phyloP scores from a whole-genome alignment of 2,797 vertebrate genomes.

The Eurystomus glaucurus region DNA sequence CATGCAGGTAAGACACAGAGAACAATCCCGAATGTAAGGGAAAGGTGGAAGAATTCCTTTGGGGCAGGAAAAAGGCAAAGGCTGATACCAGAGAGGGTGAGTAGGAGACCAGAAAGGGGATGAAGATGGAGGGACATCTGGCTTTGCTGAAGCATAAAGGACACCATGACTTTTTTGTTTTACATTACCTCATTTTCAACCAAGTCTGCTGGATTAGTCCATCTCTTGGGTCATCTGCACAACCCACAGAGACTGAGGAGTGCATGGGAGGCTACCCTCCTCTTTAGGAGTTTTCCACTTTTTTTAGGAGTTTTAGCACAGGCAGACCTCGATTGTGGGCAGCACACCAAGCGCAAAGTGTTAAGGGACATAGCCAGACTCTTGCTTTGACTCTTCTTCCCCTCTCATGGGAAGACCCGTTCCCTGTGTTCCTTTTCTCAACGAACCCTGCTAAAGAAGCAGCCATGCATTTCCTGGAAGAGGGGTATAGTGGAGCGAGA shows the following conservation, averaged over 20 bases:
- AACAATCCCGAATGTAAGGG: not conserved
- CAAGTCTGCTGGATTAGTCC: not conserved
- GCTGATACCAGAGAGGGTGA: not conserved
- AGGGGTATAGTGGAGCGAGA: not conserved
- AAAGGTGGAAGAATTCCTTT: not conserved
- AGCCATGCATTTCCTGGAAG: not conserved
- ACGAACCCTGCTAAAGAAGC: not conserved
- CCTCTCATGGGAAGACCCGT: not conserved
- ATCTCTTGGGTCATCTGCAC: rapidly evolving
- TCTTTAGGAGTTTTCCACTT: not conserved
- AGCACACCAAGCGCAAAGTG: not conserved
- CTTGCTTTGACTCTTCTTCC: not conserved
- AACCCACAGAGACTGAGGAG: not conserved
- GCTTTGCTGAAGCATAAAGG: not conserved
- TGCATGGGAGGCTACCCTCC: not conserved
- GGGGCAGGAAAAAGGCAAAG: not conserved
- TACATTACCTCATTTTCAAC: not conserved
- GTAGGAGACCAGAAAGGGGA: not conserved
- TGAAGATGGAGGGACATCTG: not conserved
- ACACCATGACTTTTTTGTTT: not conserved
- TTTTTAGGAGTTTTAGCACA: too few relatives aligned
- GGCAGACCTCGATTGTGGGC: not conserved
- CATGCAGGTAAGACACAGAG: rapidly evolving
- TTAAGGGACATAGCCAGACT: not conserved
- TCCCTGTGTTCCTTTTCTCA: not conserved